Percentiles rank a stretch among this genome's conserved stretches.
phyloP scores from a whole-genome alignment of 2,113 vertebrate genomes.

The Octodon degus region DNA sequence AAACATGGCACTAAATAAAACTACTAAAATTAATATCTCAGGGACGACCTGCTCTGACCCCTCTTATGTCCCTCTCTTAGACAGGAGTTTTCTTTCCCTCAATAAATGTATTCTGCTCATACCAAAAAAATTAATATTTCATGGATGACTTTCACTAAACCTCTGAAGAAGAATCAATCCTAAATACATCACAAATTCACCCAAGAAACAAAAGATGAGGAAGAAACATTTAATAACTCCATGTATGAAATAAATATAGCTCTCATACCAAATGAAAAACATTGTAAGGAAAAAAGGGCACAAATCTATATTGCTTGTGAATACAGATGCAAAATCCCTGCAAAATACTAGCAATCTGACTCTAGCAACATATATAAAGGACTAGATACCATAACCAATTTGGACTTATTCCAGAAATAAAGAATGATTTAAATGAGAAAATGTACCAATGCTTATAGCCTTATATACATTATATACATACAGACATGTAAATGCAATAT shows the following conservation, averaged over 20 bases:
- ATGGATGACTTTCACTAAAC: background rate
- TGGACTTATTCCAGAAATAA: background rate
- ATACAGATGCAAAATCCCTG: background rate
- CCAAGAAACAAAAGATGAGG: background rate
- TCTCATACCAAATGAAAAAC: background rate
- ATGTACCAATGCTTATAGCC: background rate
- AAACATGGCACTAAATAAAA: background rate
- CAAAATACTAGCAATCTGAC: background rate
- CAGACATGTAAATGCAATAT: background rate
- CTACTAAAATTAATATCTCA: background rate
- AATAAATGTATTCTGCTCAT: too few relatives aligned
- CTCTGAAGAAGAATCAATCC: background rate
- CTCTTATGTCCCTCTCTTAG: too few relatives aligned
- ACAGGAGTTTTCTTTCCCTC: too few relatives aligned
- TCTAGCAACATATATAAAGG: background rate
- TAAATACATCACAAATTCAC: background rate
- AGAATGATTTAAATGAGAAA: background rate
- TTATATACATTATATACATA: background rate
- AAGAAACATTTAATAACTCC: background rate
- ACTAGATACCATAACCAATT: background rate
- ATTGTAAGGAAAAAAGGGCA: background rate
- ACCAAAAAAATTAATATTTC: background rate
- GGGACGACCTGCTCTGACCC: background rate
- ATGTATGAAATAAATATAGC: background rate
- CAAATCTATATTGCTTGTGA: background rate